A percentile compares a stretch with the other conserved stretches of the same genome.
Evolutionary conservation across 2,113 vertebrate genomes (phyloP).

Genomic region (Alligator sinensis): DNA sequence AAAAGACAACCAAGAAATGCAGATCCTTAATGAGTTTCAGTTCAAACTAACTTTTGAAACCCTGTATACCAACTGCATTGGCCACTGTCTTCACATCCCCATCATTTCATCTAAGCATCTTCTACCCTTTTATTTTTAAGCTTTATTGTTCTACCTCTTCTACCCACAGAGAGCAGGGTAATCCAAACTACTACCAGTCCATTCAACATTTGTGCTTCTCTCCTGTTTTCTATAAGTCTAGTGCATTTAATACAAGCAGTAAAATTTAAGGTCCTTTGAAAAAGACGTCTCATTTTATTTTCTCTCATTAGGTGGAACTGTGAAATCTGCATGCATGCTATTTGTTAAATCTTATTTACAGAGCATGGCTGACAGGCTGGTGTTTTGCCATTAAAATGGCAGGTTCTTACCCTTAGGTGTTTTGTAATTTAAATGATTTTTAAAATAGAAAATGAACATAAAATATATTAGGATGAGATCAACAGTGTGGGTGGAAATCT

Average conservation of each 20-base stretch:
- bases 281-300: slow-evolving; percentile 50
- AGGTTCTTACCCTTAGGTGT: slow-evolving; percentile 29
- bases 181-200: background rate
- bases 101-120: too few relatives aligned
- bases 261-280: slow-evolving; percentile 34
- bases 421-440: slow-evolving; percentile 25
- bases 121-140: too few relatives aligned
- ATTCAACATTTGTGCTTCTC: background rate
- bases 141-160: too few relatives aligned
- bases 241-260: slow-evolving; percentile 23
- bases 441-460: slow-evolving; percentile 5
- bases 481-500: background rate
- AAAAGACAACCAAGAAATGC: too few relatives aligned
- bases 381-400: background rate
- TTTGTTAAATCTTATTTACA: slow-evolving; percentile 3
- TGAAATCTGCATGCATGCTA: slow-evolving; percentile 28
- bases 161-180: too few relatives aligned
- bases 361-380: background rate
- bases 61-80: too few relatives aligned
- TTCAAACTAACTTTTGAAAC: too few relatives aligned
- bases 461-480: slow-evolving; percentile 15
- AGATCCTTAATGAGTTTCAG: too few relatives aligned
- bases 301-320: slow-evolving; percentile 27
- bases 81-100: too few relatives aligned
- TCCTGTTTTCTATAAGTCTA: background rate